Percentiles rank a stretch among this genome's conserved stretches.
Conservation (phyloP, 2,113 vertebrate species). For the Chlorocebus sabaeus region DNA sequence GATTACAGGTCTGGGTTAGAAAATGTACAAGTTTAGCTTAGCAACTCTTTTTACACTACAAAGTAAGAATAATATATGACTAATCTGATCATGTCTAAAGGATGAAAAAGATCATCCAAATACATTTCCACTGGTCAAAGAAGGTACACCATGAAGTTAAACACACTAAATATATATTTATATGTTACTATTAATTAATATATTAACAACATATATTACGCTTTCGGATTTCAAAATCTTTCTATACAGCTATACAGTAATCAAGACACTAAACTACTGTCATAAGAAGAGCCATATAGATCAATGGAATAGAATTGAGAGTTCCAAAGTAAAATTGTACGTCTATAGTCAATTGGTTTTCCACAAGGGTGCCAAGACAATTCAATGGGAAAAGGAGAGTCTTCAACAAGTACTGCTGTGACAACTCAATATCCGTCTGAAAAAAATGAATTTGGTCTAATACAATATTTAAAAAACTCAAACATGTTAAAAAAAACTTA, state of each 20-base stretch:
- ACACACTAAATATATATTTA: neutral
- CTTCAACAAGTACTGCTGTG: neutral
- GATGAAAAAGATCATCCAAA: neutral
- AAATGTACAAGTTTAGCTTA: neutral
- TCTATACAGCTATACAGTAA: neutral
- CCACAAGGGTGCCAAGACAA: neutral
- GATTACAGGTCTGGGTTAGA: neutral
- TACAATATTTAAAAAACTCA: neutral
- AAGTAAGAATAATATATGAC: neutral
- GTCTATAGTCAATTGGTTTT: neutral
- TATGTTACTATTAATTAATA: neutral
- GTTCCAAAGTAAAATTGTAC: neutral
- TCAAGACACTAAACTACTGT: neutral
- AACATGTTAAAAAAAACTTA: neutral
- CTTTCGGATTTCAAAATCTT: neutral
- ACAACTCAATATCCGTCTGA: no score
- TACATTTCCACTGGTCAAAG: neutral
- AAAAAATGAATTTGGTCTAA: neutral
- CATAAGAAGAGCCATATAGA: neutral
- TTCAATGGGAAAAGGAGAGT: neutral
- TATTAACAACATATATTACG: neutral
- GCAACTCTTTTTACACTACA: neutral
- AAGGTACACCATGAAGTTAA: neutral
- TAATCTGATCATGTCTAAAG: neutral
- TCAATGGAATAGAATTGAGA: neutral